phyloP scores from a whole-genome alignment of 2,888 invertebrate species.

The Synergus laeviventris region DNA sequence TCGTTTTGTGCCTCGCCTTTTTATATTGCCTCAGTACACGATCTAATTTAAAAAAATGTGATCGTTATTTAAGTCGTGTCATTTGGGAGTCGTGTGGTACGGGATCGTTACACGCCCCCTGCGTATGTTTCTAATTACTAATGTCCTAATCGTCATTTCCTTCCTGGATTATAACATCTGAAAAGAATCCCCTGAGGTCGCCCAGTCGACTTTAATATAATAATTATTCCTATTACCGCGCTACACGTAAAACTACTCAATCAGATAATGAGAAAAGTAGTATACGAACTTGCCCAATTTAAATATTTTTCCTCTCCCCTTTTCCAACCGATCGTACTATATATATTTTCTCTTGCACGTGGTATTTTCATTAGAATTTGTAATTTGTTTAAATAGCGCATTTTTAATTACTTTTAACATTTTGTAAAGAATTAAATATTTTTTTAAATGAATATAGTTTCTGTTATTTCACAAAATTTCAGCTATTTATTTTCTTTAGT shows the following conservation, averaged over 20 bases:
- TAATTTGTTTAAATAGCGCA: too few relatives aligned
- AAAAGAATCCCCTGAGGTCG: conserved; percentile 16
- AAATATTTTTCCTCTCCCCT: background rate
- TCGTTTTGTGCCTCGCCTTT: conserved; percentile 39
- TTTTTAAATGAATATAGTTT: too few relatives aligned
- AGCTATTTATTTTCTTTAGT: too few relatives aligned
- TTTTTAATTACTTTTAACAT: too few relatives aligned
- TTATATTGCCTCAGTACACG: conserved; percentile 49
- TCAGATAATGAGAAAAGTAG: background rate
- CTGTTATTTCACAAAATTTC: too few relatives aligned
- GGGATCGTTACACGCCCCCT: conserved; percentile 45
- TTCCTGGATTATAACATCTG: conserved; percentile 25
- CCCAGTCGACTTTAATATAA: background rate
- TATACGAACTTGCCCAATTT: background rate
- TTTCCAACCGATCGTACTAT: too few relatives aligned
- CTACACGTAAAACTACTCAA: conserved; percentile 7
- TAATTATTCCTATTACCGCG: conserved; percentile 14
- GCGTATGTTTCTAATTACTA: conserved; percentile 36
- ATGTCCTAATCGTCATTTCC: conserved; percentile 32
- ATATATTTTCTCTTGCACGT: too few relatives aligned
- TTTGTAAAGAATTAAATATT: too few relatives aligned
- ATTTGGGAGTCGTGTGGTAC: conserved; percentile 42
- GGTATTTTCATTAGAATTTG: too few relatives aligned
- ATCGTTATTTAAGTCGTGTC: conserved; percentile 56
- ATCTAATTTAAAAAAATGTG: conserved; percentile 60